Evolutionary conservation across 2,888 invertebrate genomes (phyloP).

Genomic region (Gymnoscelis rufifasciata): DNA sequence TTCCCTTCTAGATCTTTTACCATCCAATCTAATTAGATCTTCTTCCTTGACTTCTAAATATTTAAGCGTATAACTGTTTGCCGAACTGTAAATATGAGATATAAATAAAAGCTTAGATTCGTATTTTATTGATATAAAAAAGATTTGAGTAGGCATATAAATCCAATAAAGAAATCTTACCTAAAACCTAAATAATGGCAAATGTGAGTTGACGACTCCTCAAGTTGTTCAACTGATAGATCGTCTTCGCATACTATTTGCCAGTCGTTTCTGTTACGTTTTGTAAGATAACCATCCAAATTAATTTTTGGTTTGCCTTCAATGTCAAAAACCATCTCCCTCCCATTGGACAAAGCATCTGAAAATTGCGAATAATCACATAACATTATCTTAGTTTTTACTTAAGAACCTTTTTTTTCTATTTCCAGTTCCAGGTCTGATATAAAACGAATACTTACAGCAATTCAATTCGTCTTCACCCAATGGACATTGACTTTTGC

Average conservation of each 20-base stretch:
- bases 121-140: no score
- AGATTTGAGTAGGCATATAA: no score
- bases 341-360: slow-evolving; percentile 85
- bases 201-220: slow-evolving; percentile 74
- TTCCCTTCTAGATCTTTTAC: slow-evolving; percentile 45
- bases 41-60: slow-evolving; percentile 58
- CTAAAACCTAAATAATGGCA: slow-evolving; percentile 85
- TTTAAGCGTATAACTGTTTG: slow-evolving; percentile 58
- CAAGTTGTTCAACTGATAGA: slow-evolving; percentile 58
- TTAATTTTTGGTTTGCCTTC: slow-evolving; percentile 80
- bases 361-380: slow-evolving; percentile 25
- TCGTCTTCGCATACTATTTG: slow-evolving; percentile 80
- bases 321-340: slow-evolving; percentile 77
- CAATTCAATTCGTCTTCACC: slow-evolving; percentile 90
- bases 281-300: slow-evolving; percentile 81
- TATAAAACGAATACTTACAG: slow-evolving; percentile 75
- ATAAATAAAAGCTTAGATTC: slow-evolving; percentile 1
- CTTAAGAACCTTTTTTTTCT: no score
- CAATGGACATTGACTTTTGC: slow-evolving; percentile 80
- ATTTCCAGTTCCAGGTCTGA: no score
- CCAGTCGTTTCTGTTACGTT: slow-evolving; percentile 82
- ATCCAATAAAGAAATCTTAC: slow-evolving; percentile 43
- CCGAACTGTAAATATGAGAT: slow-evolving; percentile 44
- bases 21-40: slow-evolving; percentile 33
- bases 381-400: background rate